phyloP scores from a whole-genome alignment of 2,797 vertebrate species.

The Enteromius unitaeniatus region DNA sequence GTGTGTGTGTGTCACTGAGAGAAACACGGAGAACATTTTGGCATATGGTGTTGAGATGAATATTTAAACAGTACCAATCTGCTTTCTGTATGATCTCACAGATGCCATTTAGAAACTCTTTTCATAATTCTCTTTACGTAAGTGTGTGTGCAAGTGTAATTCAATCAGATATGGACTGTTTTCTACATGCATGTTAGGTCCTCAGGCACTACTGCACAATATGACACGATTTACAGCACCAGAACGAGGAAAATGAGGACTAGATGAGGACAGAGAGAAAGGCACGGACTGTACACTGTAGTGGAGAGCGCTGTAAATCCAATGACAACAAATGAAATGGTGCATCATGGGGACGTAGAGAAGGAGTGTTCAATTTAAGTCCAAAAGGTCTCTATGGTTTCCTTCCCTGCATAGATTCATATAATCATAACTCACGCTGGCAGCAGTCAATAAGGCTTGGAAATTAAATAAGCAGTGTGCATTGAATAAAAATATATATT shows the following conservation, averaged over 20 bases:
- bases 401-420: background rate
- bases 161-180: conserved; percentile 1
- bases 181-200: background rate
- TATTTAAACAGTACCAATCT: conserved; percentile 52
- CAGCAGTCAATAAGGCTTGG: background rate
- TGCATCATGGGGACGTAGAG: conserved; percentile 1
- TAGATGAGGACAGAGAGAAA: conserved; percentile 23
- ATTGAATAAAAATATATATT: background rate
- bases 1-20: conserved; percentile 32
- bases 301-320: background rate
- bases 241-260: background rate
- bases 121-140: conserved; percentile 13
- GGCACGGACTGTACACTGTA: background rate
- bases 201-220: background rate
- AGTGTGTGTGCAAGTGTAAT: conserved; percentile 8
- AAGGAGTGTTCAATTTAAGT: conserved; percentile 2
- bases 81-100: conserved; percentile 41
- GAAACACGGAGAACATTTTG: conserved; percentile 44
- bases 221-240: background rate
- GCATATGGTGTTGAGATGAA: conserved; percentile 45
- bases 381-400: conserved; percentile 19
- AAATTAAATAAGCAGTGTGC: conserved; percentile 4
- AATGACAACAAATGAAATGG: conserved; percentile 15
- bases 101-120: conserved; percentile 36
- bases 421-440: background rate